A percentile compares a stretch with the other conserved stretches of the same genome.
Evolutionary conservation across 2,888 invertebrate species (phyloP).

Genomic region (Pseudococcus longispinus): DNA sequence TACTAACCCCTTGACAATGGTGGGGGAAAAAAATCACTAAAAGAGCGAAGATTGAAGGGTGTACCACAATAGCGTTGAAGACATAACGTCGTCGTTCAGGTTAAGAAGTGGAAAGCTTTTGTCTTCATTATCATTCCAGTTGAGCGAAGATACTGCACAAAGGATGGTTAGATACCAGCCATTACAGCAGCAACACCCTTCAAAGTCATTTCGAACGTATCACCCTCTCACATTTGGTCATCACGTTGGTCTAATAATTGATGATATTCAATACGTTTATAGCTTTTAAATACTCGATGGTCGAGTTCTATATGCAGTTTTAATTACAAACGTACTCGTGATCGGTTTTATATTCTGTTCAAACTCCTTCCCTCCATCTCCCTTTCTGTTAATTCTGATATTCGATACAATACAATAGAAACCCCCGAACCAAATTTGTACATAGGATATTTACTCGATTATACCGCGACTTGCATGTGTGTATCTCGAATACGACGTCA

Average conservation of each 20-base stretch:
- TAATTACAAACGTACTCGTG: not conserved
- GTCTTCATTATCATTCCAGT: constrained; percentile 55
- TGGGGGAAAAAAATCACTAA: constrained; percentile 27
- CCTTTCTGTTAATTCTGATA: not conserved
- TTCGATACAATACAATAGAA: not conserved
- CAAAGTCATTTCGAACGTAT: constrained; percentile 1
- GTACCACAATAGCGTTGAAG: constrained; percentile 47
- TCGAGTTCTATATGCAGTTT: not conserved
- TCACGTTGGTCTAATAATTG: constrained; percentile 35
- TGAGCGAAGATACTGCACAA: constrained; percentile 51
- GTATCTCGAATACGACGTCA: not conserved
- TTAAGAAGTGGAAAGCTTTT: constrained; percentile 56
- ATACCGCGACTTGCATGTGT: not conserved
- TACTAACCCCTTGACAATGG: not conserved
- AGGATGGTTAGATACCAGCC: constrained; percentile 51
- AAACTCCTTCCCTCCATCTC: not conserved
- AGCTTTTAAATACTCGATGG: not conserved
- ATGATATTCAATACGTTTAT: constrained; percentile 51
- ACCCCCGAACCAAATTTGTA: not conserved
- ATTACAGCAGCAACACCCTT: constrained; percentile 48
- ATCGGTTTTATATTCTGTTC: not conserved
- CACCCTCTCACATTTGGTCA: constrained; percentile 6
- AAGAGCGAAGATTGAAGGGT: constrained; percentile 52
- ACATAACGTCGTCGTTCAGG: constrained; percentile 52
- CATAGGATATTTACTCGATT: not conserved